Conservation (phyloP, 2,888 invertebrate species). For the Oxystoma pomonae region DNA sequence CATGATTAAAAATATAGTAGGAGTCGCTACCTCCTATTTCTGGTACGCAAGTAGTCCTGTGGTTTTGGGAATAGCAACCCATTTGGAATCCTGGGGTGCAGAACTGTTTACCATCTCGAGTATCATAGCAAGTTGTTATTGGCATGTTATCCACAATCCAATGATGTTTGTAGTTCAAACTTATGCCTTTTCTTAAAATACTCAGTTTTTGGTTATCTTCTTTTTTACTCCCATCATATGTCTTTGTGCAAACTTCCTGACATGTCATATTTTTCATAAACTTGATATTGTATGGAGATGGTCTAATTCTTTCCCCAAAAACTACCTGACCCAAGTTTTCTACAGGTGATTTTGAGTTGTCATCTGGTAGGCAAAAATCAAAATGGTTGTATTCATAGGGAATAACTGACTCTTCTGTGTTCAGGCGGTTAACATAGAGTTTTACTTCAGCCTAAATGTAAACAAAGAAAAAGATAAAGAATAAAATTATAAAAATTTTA, state of each 20-base stretch:
- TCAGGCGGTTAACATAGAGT: constrained; percentile 92
- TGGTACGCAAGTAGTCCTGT: constrained; percentile 36
- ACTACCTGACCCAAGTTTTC: constrained; percentile 99
- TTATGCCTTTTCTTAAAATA: constrained; percentile 82
- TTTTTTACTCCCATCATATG: constrained; percentile 61
- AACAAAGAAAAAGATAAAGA: too few species aligned
- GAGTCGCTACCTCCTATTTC: constrained; percentile 54
- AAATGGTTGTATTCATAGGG: constrained; percentile 98
- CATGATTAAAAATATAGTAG: constrained; percentile 95
- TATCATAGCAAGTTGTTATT: constrained; percentile 83
- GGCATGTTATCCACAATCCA: constrained; percentile 99
- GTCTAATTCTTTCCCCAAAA: constrained; percentile 96
- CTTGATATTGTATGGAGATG: constrained; percentile 86
- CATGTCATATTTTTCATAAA: constrained; percentile 73
- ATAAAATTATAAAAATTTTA: too few species aligned
- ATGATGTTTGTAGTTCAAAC: constrained; percentile 95
- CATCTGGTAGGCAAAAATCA: constrained; percentile 84
- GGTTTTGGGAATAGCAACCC: constrained; percentile 65
- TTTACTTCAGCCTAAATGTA: constrained; percentile 86
- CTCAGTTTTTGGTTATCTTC: constrained; percentile 63
- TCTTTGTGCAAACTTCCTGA: constrained; percentile 59
- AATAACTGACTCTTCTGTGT: constrained; percentile 96
- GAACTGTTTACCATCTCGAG: constrained; percentile 68
- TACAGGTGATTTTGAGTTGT: constrained; percentile 75
- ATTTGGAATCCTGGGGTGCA: constrained; percentile 97